phyloP scores from a whole-genome alignment of 2,797 vertebrate genomes.

The Macropus fuliginosus region DNA sequence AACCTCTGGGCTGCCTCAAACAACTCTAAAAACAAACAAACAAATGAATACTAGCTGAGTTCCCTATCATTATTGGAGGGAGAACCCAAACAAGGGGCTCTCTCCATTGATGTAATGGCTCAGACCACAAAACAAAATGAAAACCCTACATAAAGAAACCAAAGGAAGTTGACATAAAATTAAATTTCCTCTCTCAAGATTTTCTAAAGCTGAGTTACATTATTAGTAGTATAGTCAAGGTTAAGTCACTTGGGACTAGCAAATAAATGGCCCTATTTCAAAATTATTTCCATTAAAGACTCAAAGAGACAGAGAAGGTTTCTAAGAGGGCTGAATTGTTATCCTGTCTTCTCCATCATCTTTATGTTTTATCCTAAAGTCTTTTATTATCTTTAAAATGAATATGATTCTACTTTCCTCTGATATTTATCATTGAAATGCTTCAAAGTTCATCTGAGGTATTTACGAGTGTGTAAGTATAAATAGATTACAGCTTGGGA shows the following conservation, averaged over 20 bases:
- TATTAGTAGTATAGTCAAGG: background rate
- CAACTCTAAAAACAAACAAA: background rate
- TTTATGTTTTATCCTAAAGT: background rate
- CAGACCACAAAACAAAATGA: background rate
- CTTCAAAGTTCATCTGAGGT: background rate
- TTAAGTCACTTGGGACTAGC: background rate
- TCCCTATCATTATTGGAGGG: background rate
- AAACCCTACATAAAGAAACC: background rate
- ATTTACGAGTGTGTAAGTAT: background rate
- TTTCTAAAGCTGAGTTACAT: background rate
- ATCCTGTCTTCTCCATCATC: background rate
- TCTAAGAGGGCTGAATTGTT: background rate
- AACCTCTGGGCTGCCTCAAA: background rate
- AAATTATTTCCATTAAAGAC: constrained; percentile 22
- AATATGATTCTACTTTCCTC: background rate
- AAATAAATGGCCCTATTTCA: constrained; percentile 1
- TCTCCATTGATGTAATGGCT: background rate
- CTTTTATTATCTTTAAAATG: background rate
- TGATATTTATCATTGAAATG: background rate
- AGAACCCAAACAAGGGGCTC: background rate
- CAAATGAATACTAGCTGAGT: background rate
- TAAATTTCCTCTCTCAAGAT: constrained; percentile 14
- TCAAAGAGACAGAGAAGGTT: background rate
- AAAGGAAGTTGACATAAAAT: constrained; percentile 39
- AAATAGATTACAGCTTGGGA: background rate